These are phyloP conservation scores for Phylloscopus trochilus DNA, from an alignment of 2,113 vertebrate species.

Conservation along the genomic window DNA sequence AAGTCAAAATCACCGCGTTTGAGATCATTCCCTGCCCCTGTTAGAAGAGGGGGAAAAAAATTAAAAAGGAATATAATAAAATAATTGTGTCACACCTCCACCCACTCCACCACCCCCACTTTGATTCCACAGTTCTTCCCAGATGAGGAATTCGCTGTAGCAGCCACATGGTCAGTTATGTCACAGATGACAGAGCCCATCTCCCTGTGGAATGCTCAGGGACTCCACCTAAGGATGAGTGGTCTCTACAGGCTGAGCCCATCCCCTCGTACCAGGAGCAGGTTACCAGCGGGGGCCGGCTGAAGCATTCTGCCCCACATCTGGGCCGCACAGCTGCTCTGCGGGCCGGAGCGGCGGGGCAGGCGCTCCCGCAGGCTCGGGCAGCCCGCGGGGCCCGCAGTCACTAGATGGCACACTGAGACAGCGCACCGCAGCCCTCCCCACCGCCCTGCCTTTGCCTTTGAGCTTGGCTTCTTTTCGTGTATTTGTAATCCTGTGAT, in stretches of 20 bases:
- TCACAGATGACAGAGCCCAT: rapidly evolving
- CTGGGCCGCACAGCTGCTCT: rapidly evolving
- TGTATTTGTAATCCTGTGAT: background rate
- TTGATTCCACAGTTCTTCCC: background rate
- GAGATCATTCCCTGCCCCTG: background rate
- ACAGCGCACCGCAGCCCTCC: background rate
- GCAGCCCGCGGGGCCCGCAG: background rate
- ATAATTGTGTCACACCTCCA: background rate
- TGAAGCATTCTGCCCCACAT: rapidly evolving
- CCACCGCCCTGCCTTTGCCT: rapidly evolving
- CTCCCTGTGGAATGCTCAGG: background rate
- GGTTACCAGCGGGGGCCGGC: rapidly evolving
- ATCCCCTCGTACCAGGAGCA: background rate
- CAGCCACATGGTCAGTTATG: too few species aligned
- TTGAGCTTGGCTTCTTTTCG: rapidly evolving
- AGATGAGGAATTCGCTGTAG: background rate
- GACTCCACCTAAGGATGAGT: background rate
- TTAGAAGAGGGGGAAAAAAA: background rate
- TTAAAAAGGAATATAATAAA: background rate
- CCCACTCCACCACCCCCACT: rapidly evolving
- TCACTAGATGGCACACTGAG: constrained; percentile 64
- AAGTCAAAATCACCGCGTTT: background rate
- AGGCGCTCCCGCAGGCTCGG: too few species aligned
- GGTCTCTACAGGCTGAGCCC: background rate
- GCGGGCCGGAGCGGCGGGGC: background rate